A percentile compares a stretch with the other conserved stretches of the same genome.
phyloP scores from a whole-genome alignment of 1,140 invertebrate genomes.

The Drosophila bocki region DNA sequence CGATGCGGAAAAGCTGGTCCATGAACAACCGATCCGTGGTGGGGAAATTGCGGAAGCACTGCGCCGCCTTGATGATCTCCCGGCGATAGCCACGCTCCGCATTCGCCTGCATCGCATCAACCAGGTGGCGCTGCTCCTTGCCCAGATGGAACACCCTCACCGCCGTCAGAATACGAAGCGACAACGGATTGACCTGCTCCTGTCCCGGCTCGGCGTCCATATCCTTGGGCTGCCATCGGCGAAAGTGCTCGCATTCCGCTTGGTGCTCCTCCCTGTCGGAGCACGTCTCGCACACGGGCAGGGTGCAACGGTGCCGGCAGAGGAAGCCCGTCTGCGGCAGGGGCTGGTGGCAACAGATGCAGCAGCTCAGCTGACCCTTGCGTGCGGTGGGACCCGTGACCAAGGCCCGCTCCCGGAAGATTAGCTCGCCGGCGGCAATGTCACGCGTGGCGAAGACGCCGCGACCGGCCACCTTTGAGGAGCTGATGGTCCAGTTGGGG shows the following conservation, averaged over 20 bases:
- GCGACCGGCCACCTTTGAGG: constrained; percentile 84
- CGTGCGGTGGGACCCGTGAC: constrained; percentile 87
- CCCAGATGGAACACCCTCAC: constrained; percentile 87
- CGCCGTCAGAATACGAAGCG: constrained; percentile 86
- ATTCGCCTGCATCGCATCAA: constrained; percentile 87
- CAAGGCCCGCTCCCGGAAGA: constrained; percentile 89
- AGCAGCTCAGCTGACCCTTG: constrained; percentile 78
- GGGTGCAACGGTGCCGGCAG: constrained; percentile 85
- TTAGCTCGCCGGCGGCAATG: constrained; percentile 88
- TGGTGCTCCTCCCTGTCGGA: constrained; percentile 86
- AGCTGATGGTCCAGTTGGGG: constrained; percentile 75
- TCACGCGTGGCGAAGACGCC: constrained; percentile 89
- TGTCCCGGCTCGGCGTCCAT: constrained; percentile 5
- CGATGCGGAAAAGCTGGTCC: constrained; percentile 84
- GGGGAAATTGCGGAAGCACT: constrained; percentile 86
- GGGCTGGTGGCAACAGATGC: constrained; percentile 74
- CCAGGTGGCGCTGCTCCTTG: constrained; percentile 86
- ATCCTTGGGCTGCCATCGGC: constrained; percentile 86
- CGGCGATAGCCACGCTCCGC: constrained; percentile 86
- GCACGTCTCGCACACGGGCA: constrained; percentile 86
- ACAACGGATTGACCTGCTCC: constrained; percentile 85
- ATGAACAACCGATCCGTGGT: constrained; percentile 85
- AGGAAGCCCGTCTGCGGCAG: constrained; percentile 84
- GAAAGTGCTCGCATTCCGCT: constrained; percentile 88
- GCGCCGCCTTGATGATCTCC: constrained; percentile 88